Evolutionary conservation across 2,113 vertebrate genomes (phyloP).

Genomic region (Megaceryle torquata): DNA sequence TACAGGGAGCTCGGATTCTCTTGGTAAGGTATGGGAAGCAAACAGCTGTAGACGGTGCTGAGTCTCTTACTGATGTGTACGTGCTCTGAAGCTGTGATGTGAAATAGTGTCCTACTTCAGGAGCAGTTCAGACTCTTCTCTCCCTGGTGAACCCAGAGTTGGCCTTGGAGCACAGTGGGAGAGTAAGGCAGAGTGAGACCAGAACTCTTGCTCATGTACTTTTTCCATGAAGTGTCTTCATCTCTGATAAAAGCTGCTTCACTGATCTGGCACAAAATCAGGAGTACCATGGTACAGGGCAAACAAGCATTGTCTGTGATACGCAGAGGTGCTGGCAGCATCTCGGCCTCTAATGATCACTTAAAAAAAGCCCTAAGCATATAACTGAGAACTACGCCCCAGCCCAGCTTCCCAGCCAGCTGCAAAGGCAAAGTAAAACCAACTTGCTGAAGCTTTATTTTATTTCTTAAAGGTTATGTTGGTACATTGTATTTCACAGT

Average conservation of each 20-base stretch:
- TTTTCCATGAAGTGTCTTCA: not conserved
- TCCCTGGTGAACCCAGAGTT: not conserved
- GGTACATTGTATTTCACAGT: not conserved
- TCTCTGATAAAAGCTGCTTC: not conserved
- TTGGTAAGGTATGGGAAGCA: fast-evolving
- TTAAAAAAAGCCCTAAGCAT: fast-evolving
- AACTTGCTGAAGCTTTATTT: not conserved
- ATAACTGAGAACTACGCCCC: not conserved
- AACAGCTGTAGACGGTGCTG: fast-evolving
- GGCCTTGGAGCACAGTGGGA: fast-evolving
- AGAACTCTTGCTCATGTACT: not conserved
- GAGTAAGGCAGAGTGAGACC: not conserved
- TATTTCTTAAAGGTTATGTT: not conserved
- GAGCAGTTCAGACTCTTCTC: not conserved
- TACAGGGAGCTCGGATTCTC: fast-evolving
- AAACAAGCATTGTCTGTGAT: not conserved
- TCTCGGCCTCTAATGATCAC: not conserved
- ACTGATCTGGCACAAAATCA: fast-evolving
- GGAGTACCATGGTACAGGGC: not conserved
- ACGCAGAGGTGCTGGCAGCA: not conserved
- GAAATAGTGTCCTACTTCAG: fast-evolving
- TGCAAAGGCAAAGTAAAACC: not conserved
- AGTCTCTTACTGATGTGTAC: fast-evolving
- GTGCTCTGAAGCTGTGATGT: not conserved
- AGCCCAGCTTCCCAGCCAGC: not conserved